phyloP scores from a whole-genome alignment of 2,888 invertebrate genomes.

The Pseudoips prasinana region DNA sequence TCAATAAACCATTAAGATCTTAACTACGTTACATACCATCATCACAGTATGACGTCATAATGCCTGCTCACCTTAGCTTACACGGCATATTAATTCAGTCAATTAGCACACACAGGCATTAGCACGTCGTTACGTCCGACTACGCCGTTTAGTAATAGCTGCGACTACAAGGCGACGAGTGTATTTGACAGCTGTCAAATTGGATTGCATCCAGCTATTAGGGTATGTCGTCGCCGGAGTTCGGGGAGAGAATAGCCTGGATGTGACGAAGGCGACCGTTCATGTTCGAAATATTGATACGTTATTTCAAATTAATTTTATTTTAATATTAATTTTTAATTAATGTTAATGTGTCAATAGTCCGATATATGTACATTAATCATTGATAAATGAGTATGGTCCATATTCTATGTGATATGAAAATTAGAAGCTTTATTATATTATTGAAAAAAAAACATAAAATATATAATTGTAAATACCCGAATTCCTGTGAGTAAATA shows the following conservation, averaged over 20 bases:
- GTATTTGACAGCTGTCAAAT: slow-evolving; percentile 80
- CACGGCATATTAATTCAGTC: slow-evolving; percentile 55
- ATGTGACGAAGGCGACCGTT: slow-evolving; percentile 23
- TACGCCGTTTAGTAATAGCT: slow-evolving; percentile 59
- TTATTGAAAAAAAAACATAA: too few relatives aligned
- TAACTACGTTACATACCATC: not conserved
- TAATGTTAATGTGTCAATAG: too few relatives aligned
- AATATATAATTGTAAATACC: too few relatives aligned
- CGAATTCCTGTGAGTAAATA: too few relatives aligned
- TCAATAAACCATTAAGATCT: not conserved
- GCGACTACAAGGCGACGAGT: slow-evolving; percentile 66
- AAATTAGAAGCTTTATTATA: too few relatives aligned
- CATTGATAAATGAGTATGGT: too few relatives aligned
- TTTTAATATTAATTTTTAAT: too few relatives aligned
- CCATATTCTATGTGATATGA: too few relatives aligned
- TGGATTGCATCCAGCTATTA: slow-evolving; percentile 77
- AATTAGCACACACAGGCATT: slow-evolving; percentile 50
- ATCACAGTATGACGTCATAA: slow-evolving; percentile 11
- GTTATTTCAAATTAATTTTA: too few relatives aligned
- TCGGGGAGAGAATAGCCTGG: slow-evolving; percentile 38
- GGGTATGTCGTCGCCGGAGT: slow-evolving; percentile 55
- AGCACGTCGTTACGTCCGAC: slow-evolving; percentile 66
- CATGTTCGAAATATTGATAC: too few relatives aligned
- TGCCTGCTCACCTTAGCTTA: slow-evolving; percentile 37
- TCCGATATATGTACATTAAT: too few relatives aligned